Base-by-base conservation (phyloP, 2,888 invertebrate species). In the Protodeltote pygarga region DNA sequence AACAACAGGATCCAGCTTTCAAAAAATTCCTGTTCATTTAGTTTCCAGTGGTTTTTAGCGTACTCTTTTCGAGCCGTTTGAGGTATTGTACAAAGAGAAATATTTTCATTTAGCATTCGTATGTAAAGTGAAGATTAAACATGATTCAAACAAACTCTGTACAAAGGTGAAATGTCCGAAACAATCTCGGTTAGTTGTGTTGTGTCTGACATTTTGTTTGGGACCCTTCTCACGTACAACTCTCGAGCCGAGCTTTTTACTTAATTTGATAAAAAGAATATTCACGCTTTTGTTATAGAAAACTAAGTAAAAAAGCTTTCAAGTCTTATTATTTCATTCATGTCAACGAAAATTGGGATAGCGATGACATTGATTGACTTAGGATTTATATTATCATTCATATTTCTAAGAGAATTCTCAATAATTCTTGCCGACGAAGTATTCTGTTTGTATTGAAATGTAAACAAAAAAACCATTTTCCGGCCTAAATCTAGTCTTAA, bases 201-300 rank as follows among this genome's bases (percentile, higher is more conserved):
- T 65, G 65, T 54, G 52, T 41, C 44, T 54, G 65, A 50, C 60
- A 50, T 65, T 49, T 52, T 16, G 33, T 42, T 51, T 40, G 40
- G 21, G 34, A 52, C 68, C 44, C 47, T 38, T 28, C 42, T 59
- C 46, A 42, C 27, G 24, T 19, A 9, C 25, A 24, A 31, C 20
- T 40, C 31, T 35, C 23, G 19, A 17, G 24, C 20, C 9, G 15
- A 10, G 16, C 27, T 28, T 39, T 62, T 54, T 41, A 47, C 47
- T 34, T 46, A 41, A 33, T 37, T 47, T 38, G 8, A 25, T 25
- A 17, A 48, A 39, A n/a, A n/a, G n/a, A n/a, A n/a, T n/a, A n/a
- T n/a, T n/a, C n/a, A n/a, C n/a, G n/a, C n/a, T n/a, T n/a, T n/a
- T n/a, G n/a, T n/a, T n/a, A n/a, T n/a, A n/a, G n/a, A n/a, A n/a